Evolutionary conservation across 2,888 invertebrate species (phyloP).

Genomic region (Ormyrus nitidulus): DNA sequence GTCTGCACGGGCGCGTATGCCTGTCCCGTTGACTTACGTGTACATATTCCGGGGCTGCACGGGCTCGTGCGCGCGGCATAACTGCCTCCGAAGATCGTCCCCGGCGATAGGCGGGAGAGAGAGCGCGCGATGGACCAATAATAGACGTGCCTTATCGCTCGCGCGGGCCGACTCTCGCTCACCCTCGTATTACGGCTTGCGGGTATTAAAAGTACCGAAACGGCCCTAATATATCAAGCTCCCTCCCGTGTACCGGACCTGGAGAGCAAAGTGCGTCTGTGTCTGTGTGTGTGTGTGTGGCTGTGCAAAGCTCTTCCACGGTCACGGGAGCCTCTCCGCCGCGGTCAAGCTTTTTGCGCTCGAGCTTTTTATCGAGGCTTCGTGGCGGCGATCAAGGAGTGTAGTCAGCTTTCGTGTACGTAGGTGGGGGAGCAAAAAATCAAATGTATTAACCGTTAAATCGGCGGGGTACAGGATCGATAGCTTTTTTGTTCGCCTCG

Average conservation of each 20-base stretch:
- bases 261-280: too few species aligned
- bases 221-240: conserved; percentile 26
- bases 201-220: conserved; percentile 36
- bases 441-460: too few species aligned
- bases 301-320: not conserved
- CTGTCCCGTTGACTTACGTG: not conserved
- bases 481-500: too few species aligned
- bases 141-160: conserved; percentile 66
- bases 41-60: too few species aligned
- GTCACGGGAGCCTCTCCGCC: too few species aligned
- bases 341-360: not conserved
- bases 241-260: not conserved
- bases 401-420: too few species aligned
- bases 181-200: not conserved
- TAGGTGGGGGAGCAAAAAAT: too few species aligned
- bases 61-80: too few species aligned
- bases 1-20: not conserved
- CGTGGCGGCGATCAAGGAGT: too few species aligned
- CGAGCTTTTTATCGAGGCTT: not conserved
- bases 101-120: conserved; percentile 20
- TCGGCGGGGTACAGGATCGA: too few species aligned
- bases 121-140: conserved; percentile 62
- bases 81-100: conserved; percentile 52
- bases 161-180: conserved; percentile 5
- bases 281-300: not conserved